Conservation (phyloP, 1,140 invertebrate species). For the Oedothorax gibbosus region DNA sequence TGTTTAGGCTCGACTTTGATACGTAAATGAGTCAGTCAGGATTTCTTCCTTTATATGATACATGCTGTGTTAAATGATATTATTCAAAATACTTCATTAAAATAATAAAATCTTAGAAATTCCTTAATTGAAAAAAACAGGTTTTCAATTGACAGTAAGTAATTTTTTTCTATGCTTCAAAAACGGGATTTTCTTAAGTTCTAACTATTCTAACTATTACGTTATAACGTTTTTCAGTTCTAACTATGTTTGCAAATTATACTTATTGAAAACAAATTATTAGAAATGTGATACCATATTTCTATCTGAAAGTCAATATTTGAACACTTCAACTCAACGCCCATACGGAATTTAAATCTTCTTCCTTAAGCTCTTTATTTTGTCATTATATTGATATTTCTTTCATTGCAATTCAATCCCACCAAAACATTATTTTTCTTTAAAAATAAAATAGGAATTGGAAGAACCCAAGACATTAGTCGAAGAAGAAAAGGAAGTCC, state of each 20-base stretch:
- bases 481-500: conserved; percentile 31
- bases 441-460: neutral
- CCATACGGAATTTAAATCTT: neutral
- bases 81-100: too few relatives aligned
- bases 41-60: too few relatives aligned
- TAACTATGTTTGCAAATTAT: neutral
- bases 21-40: too few relatives aligned
- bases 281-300: neutral
- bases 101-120: too few relatives aligned
- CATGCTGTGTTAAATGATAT: too few relatives aligned
- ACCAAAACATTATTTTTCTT: neutral
- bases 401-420: neutral
- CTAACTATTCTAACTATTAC: too few relatives aligned
- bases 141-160: too few relatives aligned
- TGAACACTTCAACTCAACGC: neutral
- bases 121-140: too few relatives aligned
- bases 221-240: neutral
- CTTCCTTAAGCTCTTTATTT: neutral
- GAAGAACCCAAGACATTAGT: conserved; percentile 45
- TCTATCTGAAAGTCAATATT: neutral
- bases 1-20: too few relatives aligned
- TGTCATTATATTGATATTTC: neutral
- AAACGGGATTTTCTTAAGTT: too few relatives aligned
- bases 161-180: too few relatives aligned
- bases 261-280: neutral